Percentiles rank a stretch among this genome's conserved stretches.
These are phyloP conservation scores for Eupithecia tripunctaria DNA, from an alignment of 2,888 invertebrate species.

Conservation along the genomic window DNA sequence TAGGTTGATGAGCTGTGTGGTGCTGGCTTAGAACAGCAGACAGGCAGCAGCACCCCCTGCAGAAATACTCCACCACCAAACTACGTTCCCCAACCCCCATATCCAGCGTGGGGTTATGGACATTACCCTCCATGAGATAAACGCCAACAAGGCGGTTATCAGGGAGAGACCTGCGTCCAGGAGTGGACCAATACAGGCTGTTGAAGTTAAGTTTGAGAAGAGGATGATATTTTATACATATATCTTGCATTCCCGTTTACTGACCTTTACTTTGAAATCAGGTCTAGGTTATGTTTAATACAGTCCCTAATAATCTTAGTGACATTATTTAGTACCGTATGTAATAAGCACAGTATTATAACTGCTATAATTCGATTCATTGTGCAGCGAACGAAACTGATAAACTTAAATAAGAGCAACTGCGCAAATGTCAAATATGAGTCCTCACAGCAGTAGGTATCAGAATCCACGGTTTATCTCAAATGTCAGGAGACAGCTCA, in stretches of 20 bases:
- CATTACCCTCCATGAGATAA: too few relatives aligned
- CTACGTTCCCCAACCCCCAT: too few relatives aligned
- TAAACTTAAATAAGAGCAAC: constrained; percentile 25
- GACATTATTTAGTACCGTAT: not conserved
- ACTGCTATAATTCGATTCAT: not conserved
- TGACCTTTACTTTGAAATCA: not conserved
- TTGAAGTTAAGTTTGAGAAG: too few relatives aligned
- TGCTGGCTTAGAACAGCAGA: too few relatives aligned
- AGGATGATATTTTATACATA: not conserved
- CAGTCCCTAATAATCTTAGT: not conserved
- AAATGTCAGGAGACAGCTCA: constrained; percentile 63
- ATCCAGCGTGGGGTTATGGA: too few relatives aligned
- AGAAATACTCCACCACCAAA: too few relatives aligned
- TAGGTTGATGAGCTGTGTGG: too few relatives aligned
- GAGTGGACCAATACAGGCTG: too few relatives aligned
- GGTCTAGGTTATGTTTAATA: not conserved
- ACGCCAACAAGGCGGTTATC: too few relatives aligned
- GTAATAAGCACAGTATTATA: not conserved
- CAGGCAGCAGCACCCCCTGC: too few relatives aligned
- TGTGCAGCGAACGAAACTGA: constrained; percentile 9
- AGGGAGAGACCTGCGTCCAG: too few relatives aligned
- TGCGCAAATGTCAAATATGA: constrained; percentile 35
- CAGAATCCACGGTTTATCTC: constrained; percentile 62
- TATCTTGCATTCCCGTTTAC: too few relatives aligned
- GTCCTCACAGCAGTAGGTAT: constrained; percentile 46